Conservation (phyloP, 2,113 vertebrate genomes). For the Lepus timidus region DNA sequence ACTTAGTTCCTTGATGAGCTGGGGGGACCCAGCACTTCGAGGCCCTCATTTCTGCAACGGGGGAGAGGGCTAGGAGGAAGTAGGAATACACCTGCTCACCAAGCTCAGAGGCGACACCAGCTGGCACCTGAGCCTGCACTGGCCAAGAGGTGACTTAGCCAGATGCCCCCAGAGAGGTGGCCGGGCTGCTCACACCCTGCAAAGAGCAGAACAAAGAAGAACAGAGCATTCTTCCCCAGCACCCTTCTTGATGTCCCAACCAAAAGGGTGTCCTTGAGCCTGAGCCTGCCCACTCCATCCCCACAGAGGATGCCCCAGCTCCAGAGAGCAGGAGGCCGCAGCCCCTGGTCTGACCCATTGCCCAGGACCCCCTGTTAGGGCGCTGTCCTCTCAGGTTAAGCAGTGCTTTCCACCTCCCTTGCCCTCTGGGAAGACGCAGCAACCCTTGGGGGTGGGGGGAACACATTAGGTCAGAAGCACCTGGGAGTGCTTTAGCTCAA, state of each 20-base stretch:
- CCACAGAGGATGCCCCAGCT: neutral
- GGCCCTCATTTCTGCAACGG: neutral
- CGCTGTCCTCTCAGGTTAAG: neutral
- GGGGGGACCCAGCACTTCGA: neutral
- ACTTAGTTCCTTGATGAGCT: neutral
- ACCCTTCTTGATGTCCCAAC: neutral
- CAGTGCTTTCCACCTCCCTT: neutral
- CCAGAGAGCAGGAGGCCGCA: too few species aligned
- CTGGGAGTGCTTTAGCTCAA: neutral
- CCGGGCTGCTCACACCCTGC: neutral
- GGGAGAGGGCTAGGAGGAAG: neutral
- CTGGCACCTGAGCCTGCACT: neutral
- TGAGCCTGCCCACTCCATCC: neutral
- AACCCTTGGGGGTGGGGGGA: too few species aligned
- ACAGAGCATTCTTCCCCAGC: neutral
- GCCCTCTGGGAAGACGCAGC: neutral
- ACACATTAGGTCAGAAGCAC: neutral
- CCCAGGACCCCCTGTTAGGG: neutral
- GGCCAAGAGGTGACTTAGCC: neutral
- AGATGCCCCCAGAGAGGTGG: neutral
- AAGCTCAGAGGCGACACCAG: neutral
- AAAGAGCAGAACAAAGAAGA: neutral
- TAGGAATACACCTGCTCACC: neutral
- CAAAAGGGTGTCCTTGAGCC: neutral
- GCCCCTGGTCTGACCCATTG: neutral